Percentiles rank a stretch among this genome's conserved stretches.
phyloP scores from a whole-genome alignment of 2,888 invertebrate species.

The Cephus rjabovi region DNA sequence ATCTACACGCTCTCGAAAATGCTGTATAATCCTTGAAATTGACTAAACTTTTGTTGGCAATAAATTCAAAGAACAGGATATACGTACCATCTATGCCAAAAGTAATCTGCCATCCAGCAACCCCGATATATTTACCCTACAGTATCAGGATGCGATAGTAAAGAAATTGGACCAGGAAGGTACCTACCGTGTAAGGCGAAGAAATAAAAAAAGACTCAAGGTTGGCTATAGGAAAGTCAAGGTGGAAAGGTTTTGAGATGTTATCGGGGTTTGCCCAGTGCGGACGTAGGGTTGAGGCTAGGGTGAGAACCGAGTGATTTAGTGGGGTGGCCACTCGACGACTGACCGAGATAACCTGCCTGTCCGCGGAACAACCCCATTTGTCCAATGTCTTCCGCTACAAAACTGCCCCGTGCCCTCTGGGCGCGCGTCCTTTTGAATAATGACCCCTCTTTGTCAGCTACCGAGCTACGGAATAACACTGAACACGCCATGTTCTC shows the following conservation, averaged over 20 bases:
- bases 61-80: neutral
- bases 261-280: slow-evolving; percentile 52
- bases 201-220: neutral
- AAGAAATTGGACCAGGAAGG: neutral
- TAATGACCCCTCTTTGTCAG: slow-evolving; percentile 54
- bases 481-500: slow-evolving; percentile 12
- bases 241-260: slow-evolving; percentile 44
- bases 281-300: slow-evolving; percentile 40
- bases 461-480: slow-evolving; percentile 21
- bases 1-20: neutral
- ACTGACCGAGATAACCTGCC: slow-evolving; percentile 64
- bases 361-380: slow-evolving; percentile 65
- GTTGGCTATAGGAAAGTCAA: neutral
- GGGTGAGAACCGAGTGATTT: slow-evolving; percentile 60
- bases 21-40: neutral
- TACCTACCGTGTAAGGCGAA: neutral
- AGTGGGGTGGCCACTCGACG: slow-evolving; percentile 63
- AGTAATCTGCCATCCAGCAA: neutral
- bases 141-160: neutral
- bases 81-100: neutral
- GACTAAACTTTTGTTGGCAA: neutral
- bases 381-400: slow-evolving; percentile 64
- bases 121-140: neutral
- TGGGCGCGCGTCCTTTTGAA: slow-evolving; percentile 50
- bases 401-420: slow-evolving; percentile 54